phyloP scores from a whole-genome alignment of 2,113 vertebrate species.

The Nothoprocta pentlandii region DNA sequence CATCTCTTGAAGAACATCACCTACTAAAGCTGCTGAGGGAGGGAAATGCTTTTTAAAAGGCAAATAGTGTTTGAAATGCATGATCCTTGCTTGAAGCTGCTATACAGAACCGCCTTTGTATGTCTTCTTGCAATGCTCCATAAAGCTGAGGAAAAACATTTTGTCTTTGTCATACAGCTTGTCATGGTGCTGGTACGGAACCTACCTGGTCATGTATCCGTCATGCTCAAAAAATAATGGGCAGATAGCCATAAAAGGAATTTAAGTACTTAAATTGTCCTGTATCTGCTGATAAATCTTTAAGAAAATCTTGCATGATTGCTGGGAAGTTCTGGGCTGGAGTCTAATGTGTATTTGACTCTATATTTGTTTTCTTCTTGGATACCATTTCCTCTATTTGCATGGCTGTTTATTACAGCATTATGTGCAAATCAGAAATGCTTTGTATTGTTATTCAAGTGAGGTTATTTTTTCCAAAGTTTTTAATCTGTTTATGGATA shows the following conservation, averaged over 20 bases:
- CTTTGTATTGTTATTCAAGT: background rate
- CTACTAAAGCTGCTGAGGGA: background rate
- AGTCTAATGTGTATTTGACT: background rate
- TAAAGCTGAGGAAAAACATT: background rate
- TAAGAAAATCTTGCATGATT: background rate
- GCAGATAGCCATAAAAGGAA: background rate
- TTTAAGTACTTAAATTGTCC: background rate
- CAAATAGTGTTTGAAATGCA: conserved; percentile 3
- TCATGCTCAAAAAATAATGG: background rate
- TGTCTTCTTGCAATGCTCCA: background rate
- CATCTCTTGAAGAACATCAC: background rate
- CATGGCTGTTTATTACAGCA: background rate
- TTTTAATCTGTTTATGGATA: background rate
- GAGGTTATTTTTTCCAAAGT: background rate
- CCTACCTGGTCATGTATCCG: background rate
- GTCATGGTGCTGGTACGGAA: background rate
- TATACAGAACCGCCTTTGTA: background rate
- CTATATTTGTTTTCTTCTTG: background rate
- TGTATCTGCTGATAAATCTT: background rate
- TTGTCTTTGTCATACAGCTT: background rate
- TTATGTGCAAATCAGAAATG: background rate
- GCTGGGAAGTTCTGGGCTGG: background rate
- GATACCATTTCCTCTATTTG: background rate
- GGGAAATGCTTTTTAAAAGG: background rate
- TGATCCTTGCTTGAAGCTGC: background rate